Base-by-base conservation (phyloP, 2,113 vertebrate genomes). In the Andinoacara biseriatus region DNA sequence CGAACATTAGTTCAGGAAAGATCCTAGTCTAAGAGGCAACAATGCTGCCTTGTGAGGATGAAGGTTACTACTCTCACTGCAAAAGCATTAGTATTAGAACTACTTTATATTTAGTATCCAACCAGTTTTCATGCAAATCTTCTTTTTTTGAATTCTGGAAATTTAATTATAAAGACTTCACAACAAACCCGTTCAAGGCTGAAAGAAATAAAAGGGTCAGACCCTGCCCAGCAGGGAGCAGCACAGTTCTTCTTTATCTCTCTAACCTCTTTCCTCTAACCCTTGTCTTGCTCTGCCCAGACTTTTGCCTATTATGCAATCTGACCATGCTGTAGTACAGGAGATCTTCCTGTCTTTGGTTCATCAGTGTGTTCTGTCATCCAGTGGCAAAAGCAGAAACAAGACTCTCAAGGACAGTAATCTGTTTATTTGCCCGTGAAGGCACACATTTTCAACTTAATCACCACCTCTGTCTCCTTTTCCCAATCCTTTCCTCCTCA, bases 161-260 rank as follows among this genome's bases (percentile, higher is more conserved):
- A 20, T 67, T 14, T 75, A 59, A 58, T 33, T 40, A 24, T 58
- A 20, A 9, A 74, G 56, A 57, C 43, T 63, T 46, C 61, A 72
- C 14, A 60, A 29, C 52, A 24, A 80, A 76, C 84, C 24, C 35
- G 22, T 85, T 77, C 33, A 63, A 58, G 35, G 46, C n/a, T 52
- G 35, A 38, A 61, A 40, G 54, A 33, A 35, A 35, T 26, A 56
- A 58, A 52, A 75, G 14, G 84, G n/a, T 65, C 65, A 78, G 84
- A 79, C 58, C 78, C 59, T 87, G 74, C 86, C 86, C 92, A 90
- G 87, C 83, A 90, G 91, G 87, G 89, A 86, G 91, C 88, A 91
- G 87, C 77, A 88, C 87, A 82, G 83, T 72, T 83, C 87, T 88
- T 81, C 77, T 61, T 81, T 57, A 79, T 72, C 76, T 62, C 35